Percentiles rank a stretch among this genome's conserved stretches.
These are phyloP conservation scores for Ceratina japonica DNA, from an alignment of 1,140 invertebrate species.

Conservation along the genomic window DNA sequence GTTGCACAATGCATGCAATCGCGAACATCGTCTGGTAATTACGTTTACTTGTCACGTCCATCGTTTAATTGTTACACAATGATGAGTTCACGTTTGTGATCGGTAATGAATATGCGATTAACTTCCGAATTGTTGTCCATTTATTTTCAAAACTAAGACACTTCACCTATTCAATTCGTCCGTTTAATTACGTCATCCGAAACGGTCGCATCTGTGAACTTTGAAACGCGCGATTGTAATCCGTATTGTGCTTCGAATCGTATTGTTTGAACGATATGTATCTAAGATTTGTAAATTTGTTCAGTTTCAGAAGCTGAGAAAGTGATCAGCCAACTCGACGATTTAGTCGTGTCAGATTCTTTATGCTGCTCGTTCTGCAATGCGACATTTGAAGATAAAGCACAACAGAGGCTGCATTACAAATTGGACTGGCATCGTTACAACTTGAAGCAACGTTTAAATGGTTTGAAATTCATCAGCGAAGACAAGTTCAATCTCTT, in stretches of 20 bases:
- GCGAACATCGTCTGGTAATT: constrained; percentile 76
- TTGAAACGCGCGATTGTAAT: not conserved
- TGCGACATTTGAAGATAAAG: constrained; percentile 77
- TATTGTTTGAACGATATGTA: too few relatives aligned
- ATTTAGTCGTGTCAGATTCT: constrained; percentile 77
- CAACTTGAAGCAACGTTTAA: constrained; percentile 85
- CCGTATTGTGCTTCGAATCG: too few relatives aligned
- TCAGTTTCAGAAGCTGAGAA: constrained; percentile 68
- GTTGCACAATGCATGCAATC: constrained; percentile 82
- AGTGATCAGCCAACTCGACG: constrained; percentile 67
- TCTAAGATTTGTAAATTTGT: not conserved
- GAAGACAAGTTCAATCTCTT: constrained; percentile 81
- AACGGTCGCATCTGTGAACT: not conserved
- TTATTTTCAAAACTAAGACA: not conserved
- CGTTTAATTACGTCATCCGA: constrained; percentile 1
- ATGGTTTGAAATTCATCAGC: constrained; percentile 79
- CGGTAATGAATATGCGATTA: too few relatives aligned
- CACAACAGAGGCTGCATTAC: constrained; percentile 82
- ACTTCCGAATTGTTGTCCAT: not conserved
- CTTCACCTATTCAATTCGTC: not conserved
- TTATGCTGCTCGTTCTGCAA: constrained; percentile 81
- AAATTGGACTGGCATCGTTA: constrained; percentile 87
- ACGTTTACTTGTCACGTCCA: too few relatives aligned
- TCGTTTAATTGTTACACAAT: not conserved
- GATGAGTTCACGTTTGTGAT: not conserved